These are phyloP conservation scores for Calephelis perditalis DNA, from an alignment of 2,888 invertebrate species.

Conservation along the genomic window DNA sequence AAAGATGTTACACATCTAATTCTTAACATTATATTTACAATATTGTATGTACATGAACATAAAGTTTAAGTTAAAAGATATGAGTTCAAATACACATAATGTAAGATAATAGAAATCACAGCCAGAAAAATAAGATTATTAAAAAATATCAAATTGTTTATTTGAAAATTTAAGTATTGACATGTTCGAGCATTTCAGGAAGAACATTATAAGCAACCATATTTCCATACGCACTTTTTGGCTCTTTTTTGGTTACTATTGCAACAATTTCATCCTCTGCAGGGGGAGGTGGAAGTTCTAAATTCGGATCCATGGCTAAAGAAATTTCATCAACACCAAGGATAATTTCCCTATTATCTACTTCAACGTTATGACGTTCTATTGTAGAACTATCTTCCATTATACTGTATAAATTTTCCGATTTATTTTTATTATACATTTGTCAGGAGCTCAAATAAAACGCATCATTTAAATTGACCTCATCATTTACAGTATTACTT, in stretches of 20 bases:
- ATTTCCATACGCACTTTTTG: slow-evolving; percentile 62
- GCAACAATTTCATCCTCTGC: slow-evolving; percentile 72
- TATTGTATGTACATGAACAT: slow-evolving; percentile 11
- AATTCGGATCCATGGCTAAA: slow-evolving; percentile 52
- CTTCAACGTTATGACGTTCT: slow-evolving; percentile 67
- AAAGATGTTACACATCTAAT: slow-evolving; percentile 66
- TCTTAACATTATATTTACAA: slow-evolving; percentile 42
- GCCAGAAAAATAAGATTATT: slow-evolving; percentile 39
- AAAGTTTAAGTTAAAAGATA: slow-evolving; percentile 45
- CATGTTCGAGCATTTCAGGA: slow-evolving; percentile 72
- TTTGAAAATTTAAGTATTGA: slow-evolving; percentile 43
- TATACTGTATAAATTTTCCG: slow-evolving; percentile 77
- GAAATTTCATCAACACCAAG: slow-evolving; percentile 72
- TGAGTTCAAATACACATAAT: slow-evolving; percentile 37
- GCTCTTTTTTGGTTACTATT: slow-evolving; percentile 72
- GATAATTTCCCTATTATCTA: slow-evolving; percentile 71
- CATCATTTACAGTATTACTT: slow-evolving; percentile 81
- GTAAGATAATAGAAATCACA: slow-evolving; percentile 38
- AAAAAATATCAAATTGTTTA: slow-evolving; percentile 18
- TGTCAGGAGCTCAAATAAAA: slow-evolving; percentile 86
- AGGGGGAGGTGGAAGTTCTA: slow-evolving; percentile 62
- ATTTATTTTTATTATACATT: slow-evolving; percentile 79
- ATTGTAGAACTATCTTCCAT: slow-evolving; percentile 68
- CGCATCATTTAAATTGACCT: slow-evolving; percentile 80
- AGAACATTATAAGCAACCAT: slow-evolving; percentile 75